A percentile compares a stretch with the other conserved stretches of the same genome.
Conservation (phyloP, 2,888 invertebrate species). For the Linnaemya vulpina region DNA sequence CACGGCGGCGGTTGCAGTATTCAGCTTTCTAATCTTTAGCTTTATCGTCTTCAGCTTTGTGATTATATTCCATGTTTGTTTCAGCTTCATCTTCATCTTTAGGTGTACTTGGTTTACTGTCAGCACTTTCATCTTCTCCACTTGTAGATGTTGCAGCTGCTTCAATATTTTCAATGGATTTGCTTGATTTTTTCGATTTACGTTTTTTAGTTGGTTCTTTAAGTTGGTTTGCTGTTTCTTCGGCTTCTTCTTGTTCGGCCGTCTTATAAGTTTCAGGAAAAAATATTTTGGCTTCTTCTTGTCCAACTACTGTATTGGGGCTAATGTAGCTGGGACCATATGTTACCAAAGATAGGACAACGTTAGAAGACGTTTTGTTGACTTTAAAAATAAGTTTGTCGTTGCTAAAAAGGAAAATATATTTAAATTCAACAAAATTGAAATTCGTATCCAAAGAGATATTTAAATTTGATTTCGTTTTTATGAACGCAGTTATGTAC, state of each 20-base stretch:
- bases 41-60: not conserved
- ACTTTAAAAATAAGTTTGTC: slow-evolving; percentile 89
- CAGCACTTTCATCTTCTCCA: slow-evolving; percentile 63
- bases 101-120: slow-evolving; percentile 64
- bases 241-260: slow-evolving; percentile 80
- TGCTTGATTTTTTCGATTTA: slow-evolving; percentile 46
- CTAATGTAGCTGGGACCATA: slow-evolving; percentile 88
- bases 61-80: not conserved
- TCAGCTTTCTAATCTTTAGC: not conserved
- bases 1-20: not conserved
- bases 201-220: slow-evolving; percentile 80
- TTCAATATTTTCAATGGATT: slow-evolving; percentile 68
- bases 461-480: too few species aligned
- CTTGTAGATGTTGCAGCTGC: slow-evolving; percentile 61
- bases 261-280: slow-evolving; percentile 85
- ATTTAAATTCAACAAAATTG: too few species aligned
- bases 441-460: too few species aligned
- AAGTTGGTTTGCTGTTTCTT: slow-evolving; percentile 75
- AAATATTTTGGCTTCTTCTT: slow-evolving; percentile 86
- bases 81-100: slow-evolving; percentile 69
- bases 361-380: slow-evolving; percentile 86
- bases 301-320: slow-evolving; percentile 86
- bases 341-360: slow-evolving; percentile 86
- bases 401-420: slow-evolving; percentile 82
- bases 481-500: too few species aligned